phyloP scores from a whole-genome alignment of 2,113 vertebrate genomes.

The Falco punctatus region DNA sequence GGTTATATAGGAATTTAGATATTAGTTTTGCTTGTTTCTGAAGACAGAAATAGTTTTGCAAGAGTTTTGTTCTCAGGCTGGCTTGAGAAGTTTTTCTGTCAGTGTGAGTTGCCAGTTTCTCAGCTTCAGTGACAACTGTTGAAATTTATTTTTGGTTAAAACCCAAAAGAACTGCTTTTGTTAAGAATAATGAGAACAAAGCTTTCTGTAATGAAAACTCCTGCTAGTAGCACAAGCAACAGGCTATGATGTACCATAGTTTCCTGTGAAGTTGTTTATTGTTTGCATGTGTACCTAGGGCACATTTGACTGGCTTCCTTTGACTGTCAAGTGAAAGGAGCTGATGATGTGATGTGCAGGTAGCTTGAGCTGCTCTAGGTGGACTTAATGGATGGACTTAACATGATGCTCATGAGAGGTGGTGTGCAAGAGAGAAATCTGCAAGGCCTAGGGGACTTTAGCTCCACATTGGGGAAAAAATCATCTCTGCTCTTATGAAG shows the following conservation, averaged over 20 bases:
- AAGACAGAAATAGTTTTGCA: background rate
- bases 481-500: background rate
- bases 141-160: background rate
- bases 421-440: background rate
- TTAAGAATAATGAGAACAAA: background rate
- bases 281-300: background rate
- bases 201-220: background rate
- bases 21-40: background rate
- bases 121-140: background rate
- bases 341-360: background rate
- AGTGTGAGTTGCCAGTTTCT: background rate
- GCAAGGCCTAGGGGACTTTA: background rate
- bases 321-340: background rate
- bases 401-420: background rate
- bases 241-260: background rate
- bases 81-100: background rate
- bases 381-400: background rate
- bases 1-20: background rate
- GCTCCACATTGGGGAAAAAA: background rate
- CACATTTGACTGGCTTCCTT: background rate
- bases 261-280: background rate
- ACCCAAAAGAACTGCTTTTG: background rate
- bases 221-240: background rate
- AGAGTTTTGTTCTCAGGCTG: background rate
- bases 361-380: background rate